Percentiles rank a stretch among this genome's conserved stretches.
Evolutionary conservation across 2,113 vertebrate species (phyloP).

Genomic region (Emydocephalus ijimae): DNA sequence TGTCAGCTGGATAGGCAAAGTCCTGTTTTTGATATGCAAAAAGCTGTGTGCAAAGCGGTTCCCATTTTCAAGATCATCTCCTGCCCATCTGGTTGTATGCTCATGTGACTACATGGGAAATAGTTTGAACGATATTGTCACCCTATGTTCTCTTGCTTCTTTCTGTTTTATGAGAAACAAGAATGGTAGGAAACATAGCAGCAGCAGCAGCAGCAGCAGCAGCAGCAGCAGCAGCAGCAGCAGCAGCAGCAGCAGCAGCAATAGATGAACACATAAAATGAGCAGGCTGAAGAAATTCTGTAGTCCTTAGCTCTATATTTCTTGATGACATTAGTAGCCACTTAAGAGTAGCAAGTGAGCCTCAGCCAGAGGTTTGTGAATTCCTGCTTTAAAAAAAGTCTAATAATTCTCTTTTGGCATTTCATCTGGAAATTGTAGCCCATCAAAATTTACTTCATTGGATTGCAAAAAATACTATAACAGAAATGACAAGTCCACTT

Average conservation of each 20-base stretch:
- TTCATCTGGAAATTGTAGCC: slow-evolving; percentile 24
- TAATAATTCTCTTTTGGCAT: background rate
- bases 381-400: slow-evolving; percentile 8
- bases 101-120: background rate
- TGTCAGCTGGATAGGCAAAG: background rate
- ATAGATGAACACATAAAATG: slow-evolving; percentile 37
- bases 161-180: background rate
- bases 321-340: background rate
- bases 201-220: background rate
- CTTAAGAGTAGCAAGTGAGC: background rate
- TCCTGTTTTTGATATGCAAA: background rate
- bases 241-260: background rate
- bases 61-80: background rate
- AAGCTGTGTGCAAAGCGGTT: background rate
- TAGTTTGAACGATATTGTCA: background rate
- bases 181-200: background rate
- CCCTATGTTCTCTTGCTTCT: background rate
- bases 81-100: background rate
- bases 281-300: background rate
- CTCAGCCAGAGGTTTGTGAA: slow-evolving; percentile 7
- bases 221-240: background rate
- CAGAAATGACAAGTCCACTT: slow-evolving; percentile 1
- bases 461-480: slow-evolving; percentile 11
- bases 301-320: slow-evolving; percentile 1
- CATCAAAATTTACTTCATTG: slow-evolving; percentile 16